These are phyloP conservation scores for Phortica magna DNA, from an alignment of 2,888 invertebrate species.

Conservation along the genomic window DNA sequence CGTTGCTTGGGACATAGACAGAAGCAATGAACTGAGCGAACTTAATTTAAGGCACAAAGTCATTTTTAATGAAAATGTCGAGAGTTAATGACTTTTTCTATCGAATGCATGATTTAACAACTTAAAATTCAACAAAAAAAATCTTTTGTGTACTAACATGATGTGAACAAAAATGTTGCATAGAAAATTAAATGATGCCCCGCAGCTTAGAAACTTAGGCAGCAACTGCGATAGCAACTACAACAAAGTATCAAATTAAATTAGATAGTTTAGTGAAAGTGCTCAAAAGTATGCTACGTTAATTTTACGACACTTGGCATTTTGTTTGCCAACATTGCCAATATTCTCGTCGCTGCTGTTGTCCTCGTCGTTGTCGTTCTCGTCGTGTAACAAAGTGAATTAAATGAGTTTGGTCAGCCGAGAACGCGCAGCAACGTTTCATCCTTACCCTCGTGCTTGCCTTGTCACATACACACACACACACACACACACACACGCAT, in stretches of 20 bases:
- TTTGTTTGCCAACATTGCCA: not conserved
- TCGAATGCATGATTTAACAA: too few species aligned
- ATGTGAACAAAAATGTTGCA: not conserved
- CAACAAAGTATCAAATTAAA: constrained; percentile 31
- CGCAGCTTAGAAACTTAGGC: constrained; percentile 40
- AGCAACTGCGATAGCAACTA: not conserved
- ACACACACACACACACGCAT: too few species aligned
- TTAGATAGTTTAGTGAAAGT: constrained; percentile 37
- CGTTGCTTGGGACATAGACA: too few species aligned
- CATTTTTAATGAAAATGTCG: too few species aligned
- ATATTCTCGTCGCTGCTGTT: not conserved
- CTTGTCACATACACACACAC: too few species aligned
- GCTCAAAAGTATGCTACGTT: constrained; percentile 58
- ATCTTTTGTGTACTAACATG: too few species aligned
- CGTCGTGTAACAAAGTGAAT: constrained; percentile 57
- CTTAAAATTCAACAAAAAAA: too few species aligned
- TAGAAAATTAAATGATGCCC: constrained; percentile 56
- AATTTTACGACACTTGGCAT: constrained; percentile 52
- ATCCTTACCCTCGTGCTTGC: too few species aligned
- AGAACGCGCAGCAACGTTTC: not conserved
- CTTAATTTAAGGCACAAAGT: too few species aligned
- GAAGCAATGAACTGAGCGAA: too few species aligned
- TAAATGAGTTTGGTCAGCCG: constrained; percentile 50
- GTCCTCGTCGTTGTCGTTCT: not conserved
- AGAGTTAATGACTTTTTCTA: too few species aligned